Percentiles rank a stretch among this genome's conserved stretches.
phyloP scores from a whole-genome alignment of 2,113 vertebrate genomes.

The Halichoeres trimaculatus region DNA sequence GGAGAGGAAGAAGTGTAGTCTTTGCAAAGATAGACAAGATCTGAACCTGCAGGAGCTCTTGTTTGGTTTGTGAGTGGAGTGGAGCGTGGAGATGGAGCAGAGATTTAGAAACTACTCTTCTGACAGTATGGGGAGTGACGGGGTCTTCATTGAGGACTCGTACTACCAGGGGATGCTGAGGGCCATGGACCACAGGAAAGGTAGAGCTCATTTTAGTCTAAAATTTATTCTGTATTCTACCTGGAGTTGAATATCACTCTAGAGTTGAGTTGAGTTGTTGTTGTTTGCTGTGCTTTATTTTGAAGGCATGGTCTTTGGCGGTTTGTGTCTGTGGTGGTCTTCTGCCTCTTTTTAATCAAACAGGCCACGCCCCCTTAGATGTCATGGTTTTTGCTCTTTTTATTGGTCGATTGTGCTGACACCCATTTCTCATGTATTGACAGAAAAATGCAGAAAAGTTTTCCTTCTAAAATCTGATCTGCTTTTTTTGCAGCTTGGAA shows the following conservation, averaged over 20 bases:
- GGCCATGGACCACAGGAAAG: conserved; percentile 78
- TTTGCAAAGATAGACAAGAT: conserved; percentile 1
- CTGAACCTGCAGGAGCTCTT: conserved; percentile 11
- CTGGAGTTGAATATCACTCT: background rate
- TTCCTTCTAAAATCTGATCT: background rate
- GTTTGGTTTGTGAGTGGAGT: conserved; percentile 13
- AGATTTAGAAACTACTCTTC: conserved; percentile 68
- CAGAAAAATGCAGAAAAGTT: background rate
- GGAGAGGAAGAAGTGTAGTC: conserved; percentile 9
- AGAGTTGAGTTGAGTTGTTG: too few relatives aligned
- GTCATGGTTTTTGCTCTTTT: conserved; percentile 31
- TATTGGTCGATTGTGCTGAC: conserved; percentile 33
- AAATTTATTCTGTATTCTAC: background rate
- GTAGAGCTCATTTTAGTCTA: conserved; percentile 51
- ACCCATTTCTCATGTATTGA: background rate
- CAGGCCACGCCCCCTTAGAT: conserved; percentile 54
- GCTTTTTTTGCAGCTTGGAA: background rate
- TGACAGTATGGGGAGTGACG: conserved; percentile 76
- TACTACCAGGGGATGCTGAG: conserved; percentile 72
- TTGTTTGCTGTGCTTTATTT: background rate
- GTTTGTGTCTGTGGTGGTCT: background rate
- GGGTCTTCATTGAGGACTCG: conserved; percentile 77
- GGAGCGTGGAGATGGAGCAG: conserved; percentile 46
- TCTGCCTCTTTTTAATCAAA: conserved; percentile 36
- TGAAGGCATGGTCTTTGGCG: background rate